Conservation (phyloP, 2,113 vertebrate species). For the Notothenia coriiceps region DNA sequence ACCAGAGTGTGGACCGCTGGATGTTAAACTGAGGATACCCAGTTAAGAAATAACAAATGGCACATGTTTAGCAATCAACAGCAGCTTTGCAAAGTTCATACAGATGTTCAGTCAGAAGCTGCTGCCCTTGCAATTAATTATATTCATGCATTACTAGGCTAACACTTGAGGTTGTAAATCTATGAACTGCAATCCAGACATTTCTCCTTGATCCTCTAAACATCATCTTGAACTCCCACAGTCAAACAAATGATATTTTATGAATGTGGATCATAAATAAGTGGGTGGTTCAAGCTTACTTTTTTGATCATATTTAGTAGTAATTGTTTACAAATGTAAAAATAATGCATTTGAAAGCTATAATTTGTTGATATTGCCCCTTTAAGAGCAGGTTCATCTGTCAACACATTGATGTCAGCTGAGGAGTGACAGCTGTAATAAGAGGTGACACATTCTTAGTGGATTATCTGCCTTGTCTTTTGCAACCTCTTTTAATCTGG, state of each 20-base stretch:
- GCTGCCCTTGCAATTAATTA: conserved; percentile 5
- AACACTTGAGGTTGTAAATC: conserved; percentile 25
- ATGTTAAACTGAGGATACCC: conserved; percentile 26
- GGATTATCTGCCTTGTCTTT: conserved; percentile 70
- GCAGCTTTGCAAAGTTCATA: conserved; percentile 26
- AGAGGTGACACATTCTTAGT: conserved; percentile 68
- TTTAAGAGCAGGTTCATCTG: conserved; percentile 59
- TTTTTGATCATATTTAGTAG: not conserved
- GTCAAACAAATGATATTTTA: conserved; percentile 11
- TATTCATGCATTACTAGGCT: not conserved
- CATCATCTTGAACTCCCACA: conserved; percentile 18
- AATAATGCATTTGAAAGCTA: conserved; percentile 20
- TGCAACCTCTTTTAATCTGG: conserved; percentile 69
- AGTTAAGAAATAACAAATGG: conserved; percentile 48
- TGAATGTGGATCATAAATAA: conserved; percentile 11
- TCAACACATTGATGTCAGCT: conserved; percentile 55
- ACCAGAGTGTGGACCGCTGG: conserved; percentile 9
- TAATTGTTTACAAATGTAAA: conserved; percentile 17
- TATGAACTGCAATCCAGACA: conserved; percentile 15
- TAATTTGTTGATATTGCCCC: conserved; percentile 17
- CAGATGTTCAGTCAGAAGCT: conserved; percentile 22
- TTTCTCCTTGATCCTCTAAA: conserved; percentile 1
- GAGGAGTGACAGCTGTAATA: conserved; percentile 66
- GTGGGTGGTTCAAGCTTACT: not conserved
- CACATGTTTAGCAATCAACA: conserved; percentile 36